A percentile compares a stretch with the other conserved stretches of the same genome.
Evolutionary conservation across 2,797 vertebrate genomes (phyloP).

Genomic region (Lates japonicus): DNA sequence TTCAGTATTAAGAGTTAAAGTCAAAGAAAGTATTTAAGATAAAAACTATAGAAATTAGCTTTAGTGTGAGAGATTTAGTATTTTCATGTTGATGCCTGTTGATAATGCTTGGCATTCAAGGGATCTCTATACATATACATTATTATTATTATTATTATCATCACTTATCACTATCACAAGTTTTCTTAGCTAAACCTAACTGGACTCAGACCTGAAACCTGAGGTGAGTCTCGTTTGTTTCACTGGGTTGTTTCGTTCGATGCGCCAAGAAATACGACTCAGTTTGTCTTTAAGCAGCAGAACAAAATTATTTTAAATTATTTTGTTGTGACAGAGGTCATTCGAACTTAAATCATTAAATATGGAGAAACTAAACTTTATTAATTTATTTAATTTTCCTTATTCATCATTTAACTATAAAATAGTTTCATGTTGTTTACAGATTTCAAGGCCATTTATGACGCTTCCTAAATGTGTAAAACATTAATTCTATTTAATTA

Average conservation of each 20-base stretch:
- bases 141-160: conserved; percentile 66
- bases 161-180: conserved; percentile 62
- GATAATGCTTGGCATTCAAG: conserved; percentile 86
- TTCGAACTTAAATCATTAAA: no score
- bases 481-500: no score
- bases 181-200: conserved; percentile 58
- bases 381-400: no score
- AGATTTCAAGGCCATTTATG: no score
- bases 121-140: conserved; percentile 82
- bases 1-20: conserved; percentile 91
- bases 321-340: no score
- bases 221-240: background rate
- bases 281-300: no score
- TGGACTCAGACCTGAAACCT: conserved; percentile 48
- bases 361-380: no score
- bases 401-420: no score
- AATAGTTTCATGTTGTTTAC: no score
- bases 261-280: background rate
- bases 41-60: conserved; percentile 90
- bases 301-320: no score
- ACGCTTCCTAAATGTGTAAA: no score
- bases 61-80: conserved; percentile 92
- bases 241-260: conserved; percentile 1
- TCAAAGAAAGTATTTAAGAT: conserved; percentile 90
- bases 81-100: conserved; percentile 91